Percentiles rank a stretch among this genome's conserved stretches.
phyloP scores from a whole-genome alignment of 2,113 vertebrate genomes.

The Bos indicus region DNA sequence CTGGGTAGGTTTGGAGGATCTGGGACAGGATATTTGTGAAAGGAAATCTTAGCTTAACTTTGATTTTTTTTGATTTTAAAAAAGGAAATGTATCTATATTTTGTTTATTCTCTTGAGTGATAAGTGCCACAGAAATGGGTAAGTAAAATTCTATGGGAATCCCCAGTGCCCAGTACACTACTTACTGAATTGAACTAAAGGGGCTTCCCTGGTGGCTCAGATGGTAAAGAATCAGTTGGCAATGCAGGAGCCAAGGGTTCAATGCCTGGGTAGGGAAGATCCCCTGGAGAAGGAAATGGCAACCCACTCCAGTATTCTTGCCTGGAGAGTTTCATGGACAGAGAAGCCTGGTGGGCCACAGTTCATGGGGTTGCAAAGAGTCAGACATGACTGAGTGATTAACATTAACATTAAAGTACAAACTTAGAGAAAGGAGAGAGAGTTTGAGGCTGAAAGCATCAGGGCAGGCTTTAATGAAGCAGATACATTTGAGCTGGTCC shows the following conservation, averaged over 20 bases:
- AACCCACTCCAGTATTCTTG: background rate
- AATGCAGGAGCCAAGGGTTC: background rate
- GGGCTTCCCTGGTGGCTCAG: background rate
- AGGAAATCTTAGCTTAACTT: background rate
- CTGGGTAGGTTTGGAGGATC: background rate
- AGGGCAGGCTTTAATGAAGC: background rate
- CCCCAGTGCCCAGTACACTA: background rate
- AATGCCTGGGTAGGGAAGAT: background rate
- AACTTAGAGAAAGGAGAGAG: background rate
- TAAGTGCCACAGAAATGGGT: background rate
- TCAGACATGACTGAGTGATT: background rate
- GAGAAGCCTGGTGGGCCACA: background rate
- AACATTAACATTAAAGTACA: background rate
- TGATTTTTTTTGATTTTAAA: background rate
- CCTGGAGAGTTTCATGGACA: background rate
- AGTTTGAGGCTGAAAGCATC: background rate
- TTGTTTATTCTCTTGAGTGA: background rate
- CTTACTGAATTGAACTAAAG: slow-evolving; percentile 7
- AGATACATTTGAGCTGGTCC: background rate
- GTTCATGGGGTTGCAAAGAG: background rate
- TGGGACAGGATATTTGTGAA: background rate
- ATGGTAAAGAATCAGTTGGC: background rate
- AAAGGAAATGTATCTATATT: background rate
- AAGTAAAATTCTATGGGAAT: slow-evolving; percentile 3
- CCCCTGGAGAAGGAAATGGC: background rate